phyloP scores from a whole-genome alignment of 2,797 vertebrate species.

The Rhinogobio ventralis region DNA sequence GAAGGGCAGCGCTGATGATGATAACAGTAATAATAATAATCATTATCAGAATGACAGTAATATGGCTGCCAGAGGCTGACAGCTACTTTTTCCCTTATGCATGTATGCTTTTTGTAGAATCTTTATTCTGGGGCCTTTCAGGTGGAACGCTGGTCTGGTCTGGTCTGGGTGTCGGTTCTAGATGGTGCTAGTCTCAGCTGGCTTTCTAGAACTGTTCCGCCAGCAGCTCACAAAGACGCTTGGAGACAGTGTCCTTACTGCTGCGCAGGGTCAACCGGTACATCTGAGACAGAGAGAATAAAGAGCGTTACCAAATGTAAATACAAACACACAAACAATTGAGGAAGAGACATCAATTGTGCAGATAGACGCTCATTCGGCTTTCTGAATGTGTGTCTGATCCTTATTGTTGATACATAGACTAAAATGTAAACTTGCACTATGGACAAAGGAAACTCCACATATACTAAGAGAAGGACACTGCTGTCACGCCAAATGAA shows the following conservation, averaged over 20 bases:
- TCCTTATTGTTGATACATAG: conserved; percentile 10
- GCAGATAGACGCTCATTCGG: conserved; percentile 24
- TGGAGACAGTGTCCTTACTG: conserved; percentile 91
- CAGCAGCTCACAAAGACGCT: conserved; percentile 89
- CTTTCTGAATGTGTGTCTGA: conserved; percentile 27
- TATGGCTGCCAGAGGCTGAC: conserved; percentile 68
- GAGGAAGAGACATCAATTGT: background rate
- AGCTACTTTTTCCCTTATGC: conserved; percentile 79
- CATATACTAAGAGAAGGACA: conserved; percentile 33
- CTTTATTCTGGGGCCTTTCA: conserved; percentile 60
- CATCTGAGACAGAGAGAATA: conserved; percentile 76
- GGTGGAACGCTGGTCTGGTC: conserved; percentile 69
- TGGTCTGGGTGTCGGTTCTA: conserved; percentile 52
- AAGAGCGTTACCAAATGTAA: background rate
- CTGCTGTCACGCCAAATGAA: conserved; percentile 48
- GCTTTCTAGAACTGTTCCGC: conserved; percentile 88
- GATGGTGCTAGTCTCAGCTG: conserved; percentile 56
- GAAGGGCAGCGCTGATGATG: conserved; percentile 73
- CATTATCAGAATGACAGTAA: conserved; percentile 73
- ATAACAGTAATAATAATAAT: conserved; percentile 74
- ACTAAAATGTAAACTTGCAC: conserved; percentile 43
- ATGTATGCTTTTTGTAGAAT: conserved; percentile 63
- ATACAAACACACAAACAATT: background rate
- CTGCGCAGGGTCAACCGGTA: conserved; percentile 91
- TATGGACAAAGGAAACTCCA: conserved; percentile 28